phyloP scores from a whole-genome alignment of 2,888 invertebrate species.

The Drosophila quinaria region DNA sequence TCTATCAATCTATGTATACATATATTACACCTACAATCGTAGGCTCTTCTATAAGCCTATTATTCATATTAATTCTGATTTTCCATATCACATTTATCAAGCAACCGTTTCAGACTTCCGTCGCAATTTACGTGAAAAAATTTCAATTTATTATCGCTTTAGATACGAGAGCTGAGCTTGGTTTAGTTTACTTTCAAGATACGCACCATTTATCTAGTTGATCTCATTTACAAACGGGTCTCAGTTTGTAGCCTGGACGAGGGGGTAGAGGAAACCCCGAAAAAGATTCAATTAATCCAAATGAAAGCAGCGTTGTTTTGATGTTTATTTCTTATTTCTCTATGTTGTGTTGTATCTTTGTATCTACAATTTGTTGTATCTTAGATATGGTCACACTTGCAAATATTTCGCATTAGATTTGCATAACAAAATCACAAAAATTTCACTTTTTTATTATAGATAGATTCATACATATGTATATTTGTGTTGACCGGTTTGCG shows the following conservation, averaged over 20 bases:
- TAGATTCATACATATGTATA: not conserved
- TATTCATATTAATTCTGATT: constrained; percentile 12
- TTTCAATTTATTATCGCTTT: constrained; percentile 55
- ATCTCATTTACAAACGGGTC: constrained; percentile 73
- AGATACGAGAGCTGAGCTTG: constrained; percentile 3
- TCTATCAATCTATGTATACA: not conserved
- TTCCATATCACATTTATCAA: constrained; percentile 38
- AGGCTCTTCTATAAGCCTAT: not conserved
- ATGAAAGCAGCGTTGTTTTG: constrained; percentile 53
- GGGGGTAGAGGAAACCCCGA: constrained; percentile 14
- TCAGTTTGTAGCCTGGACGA: constrained; percentile 36
- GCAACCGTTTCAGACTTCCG: constrained; percentile 54
- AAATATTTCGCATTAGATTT: constrained; percentile 53
- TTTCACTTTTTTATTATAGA: constrained; percentile 45
- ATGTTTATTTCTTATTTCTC: constrained; percentile 24
- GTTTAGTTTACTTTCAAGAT: constrained; percentile 54
- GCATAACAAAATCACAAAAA: constrained; percentile 58
- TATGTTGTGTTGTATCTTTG: constrained; percentile 28
- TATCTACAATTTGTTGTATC: constrained; percentile 16
- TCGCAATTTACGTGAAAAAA: constrained; percentile 45
- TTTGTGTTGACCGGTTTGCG: constrained; percentile 47
- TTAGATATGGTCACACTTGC: constrained; percentile 53
- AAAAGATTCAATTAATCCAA: constrained; percentile 63
- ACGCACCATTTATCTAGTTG: constrained; percentile 82
- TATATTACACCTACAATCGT: not conserved